Percentiles rank a stretch among this genome's conserved stretches.
Evolutionary conservation across 2,888 invertebrate genomes (phyloP).

Genomic region (Entomobrya proxima): DNA sequence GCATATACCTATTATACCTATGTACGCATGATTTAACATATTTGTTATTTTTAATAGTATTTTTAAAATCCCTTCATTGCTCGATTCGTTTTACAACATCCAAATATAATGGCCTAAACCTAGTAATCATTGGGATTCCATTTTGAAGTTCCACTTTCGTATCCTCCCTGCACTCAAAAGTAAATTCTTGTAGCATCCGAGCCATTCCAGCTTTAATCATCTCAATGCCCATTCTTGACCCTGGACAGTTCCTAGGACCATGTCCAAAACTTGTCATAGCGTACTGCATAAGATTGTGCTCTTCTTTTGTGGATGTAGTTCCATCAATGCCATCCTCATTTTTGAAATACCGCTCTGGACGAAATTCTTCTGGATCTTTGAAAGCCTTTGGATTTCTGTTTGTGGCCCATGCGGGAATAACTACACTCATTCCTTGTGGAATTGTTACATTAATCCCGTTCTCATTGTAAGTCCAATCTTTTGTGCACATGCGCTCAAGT

Average conservation of each 20-base stretch:
- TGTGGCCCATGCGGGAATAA: slow-evolving; percentile 53
- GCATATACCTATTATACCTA: too few relatives aligned
- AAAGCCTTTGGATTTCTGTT: slow-evolving; percentile 65
- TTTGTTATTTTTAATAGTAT: too few relatives aligned
- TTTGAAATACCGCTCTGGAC: slow-evolving; percentile 59
- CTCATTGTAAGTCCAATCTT: slow-evolving; percentile 51
- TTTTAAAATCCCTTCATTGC: not conserved
- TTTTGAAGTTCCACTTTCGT: slow-evolving; percentile 4
- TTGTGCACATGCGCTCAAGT: slow-evolving; percentile 34
- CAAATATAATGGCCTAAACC: slow-evolving; percentile 30
- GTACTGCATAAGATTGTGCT: slow-evolving; percentile 21
- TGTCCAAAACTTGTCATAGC: slow-evolving; percentile 61
- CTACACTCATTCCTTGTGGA: slow-evolving; percentile 64
- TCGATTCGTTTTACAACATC: slow-evolving; percentile 39
- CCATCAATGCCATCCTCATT: not conserved
- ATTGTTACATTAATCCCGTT: slow-evolving; percentile 48
- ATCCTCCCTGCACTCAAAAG: slow-evolving; percentile 42
- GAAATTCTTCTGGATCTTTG: slow-evolving; percentile 60
- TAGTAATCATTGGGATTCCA: slow-evolving; percentile 34
- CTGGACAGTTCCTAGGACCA: slow-evolving; percentile 63
- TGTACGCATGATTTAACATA: too few relatives aligned
- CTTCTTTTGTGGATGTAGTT: not conserved
- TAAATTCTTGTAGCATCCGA: slow-evolving; percentile 43
- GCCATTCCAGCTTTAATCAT: slow-evolving; percentile 38
- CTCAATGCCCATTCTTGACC: slow-evolving; percentile 49